Evolutionary conservation across 1,140 invertebrate genomes (phyloP), one percentile per base, ranked within the genome.

Genomic region (Drosophila athabasca): DNA sequence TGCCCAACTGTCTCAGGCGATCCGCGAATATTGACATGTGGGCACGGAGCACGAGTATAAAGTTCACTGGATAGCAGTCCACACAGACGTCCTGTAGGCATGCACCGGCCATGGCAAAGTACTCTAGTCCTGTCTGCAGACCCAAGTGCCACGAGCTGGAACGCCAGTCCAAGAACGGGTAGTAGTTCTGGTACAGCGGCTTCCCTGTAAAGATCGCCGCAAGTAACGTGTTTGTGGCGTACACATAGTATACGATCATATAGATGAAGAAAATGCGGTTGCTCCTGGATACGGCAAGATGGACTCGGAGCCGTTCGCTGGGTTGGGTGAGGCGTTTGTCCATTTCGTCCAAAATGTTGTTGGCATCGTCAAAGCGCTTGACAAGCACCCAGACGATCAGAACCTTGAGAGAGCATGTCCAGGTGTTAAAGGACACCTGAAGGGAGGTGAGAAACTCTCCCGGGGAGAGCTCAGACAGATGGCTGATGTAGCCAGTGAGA

Each of bases 81-180:
- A 79, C 67, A n/a, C 83, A 88, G 5, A 68, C 82, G 43, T 88
- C 83, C 46, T 88, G 83, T 6, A 88, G 79, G 52, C 83, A 88
- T 29, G 83, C 83, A 2, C 83, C 83, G 43, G 53, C 17, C 83
- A 88, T 88, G 19, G 35, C 83, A 53, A 89, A 76, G 11, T 89
- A 88, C 49, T 88, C 83, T 4, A 89, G 22, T 1, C 67, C 72
- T 3, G 79, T 60, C 44, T 88, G 79, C 13, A 88, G 44, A 49
- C 51, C 80, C 39, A 76, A 71, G 1, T 88, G 67, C 67, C 51
- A 66, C 3, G 29, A 39, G 17, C 79, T 79, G 19, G 71, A 66
- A 4, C 72, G 83, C 83, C 83, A 87, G 53, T 88, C 68, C 39
- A 88, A 15, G 45, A 51, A 60, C 3, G 83, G 83, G 52, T 88